Conservation (phyloP, 1,140 invertebrate genomes). For the Drosophila rufa region DNA sequence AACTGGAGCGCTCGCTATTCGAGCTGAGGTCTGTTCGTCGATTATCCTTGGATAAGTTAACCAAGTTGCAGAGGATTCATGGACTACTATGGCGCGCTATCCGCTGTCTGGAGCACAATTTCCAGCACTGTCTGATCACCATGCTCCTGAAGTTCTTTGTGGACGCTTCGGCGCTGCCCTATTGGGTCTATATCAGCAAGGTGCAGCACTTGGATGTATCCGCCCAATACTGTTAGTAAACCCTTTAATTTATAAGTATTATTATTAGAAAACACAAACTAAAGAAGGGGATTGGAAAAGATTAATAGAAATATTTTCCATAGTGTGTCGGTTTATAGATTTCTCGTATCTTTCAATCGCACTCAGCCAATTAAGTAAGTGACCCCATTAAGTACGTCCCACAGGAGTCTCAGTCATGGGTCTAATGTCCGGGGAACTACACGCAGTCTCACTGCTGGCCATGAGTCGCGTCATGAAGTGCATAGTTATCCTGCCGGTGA, state of each 20-base stretch:
- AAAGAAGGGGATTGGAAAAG: no score
- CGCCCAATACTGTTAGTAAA: constrained; percentile 22
- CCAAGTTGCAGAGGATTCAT: constrained; percentile 33
- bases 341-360: background rate
- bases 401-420: constrained; percentile 48
- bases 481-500: constrained; percentile 34
- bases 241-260: no score
- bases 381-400: background rate
- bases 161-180: constrained; percentile 41
- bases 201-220: background rate
- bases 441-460: constrained; percentile 39
- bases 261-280: no score
- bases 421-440: constrained; percentile 42
- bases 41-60: constrained; percentile 23
- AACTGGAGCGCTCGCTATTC: constrained; percentile 24
- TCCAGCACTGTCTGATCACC: constrained; percentile 29
- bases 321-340: background rate
- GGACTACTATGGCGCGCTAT: constrained; percentile 43
- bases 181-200: constrained; percentile 49
- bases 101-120: constrained; percentile 46
- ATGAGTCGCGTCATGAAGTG: constrained; percentile 52
- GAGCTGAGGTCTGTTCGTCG: constrained; percentile 28
- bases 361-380: constrained; percentile 38
- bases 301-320: no score
- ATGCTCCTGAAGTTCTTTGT: constrained; percentile 44